Evolutionary conservation across 2,797 vertebrate genomes (phyloP), one percentile per base, ranked within the genome.

Genomic region (Synanceia verrucosa): DNA sequence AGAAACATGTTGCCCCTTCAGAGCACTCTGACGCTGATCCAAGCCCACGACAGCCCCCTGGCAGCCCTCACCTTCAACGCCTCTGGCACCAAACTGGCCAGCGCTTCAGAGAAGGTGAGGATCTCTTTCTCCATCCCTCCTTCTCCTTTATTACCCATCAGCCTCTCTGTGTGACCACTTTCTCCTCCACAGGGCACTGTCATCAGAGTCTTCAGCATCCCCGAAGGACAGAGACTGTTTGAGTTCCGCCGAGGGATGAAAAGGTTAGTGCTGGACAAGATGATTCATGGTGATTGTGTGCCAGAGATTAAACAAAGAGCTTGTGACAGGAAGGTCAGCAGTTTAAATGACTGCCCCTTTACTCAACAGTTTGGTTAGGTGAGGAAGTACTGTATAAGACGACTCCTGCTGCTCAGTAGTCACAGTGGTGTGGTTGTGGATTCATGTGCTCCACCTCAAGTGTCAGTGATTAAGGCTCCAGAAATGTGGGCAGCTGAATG

Each of bases 201-300:
- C 59, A 97, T 98, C 82, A 94, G 97, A 72, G 97, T 98, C 29
- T 98, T 98, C 93, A 95, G 95, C 26, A 70, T 96, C 70, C 97
- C 97, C 3, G 96, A 97, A 5, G 97, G 97, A 86, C 94, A 96
- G 82, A 97, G 91, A 62, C 92, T 98, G 65, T 98, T 95, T 73
- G 97, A 98, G 90, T 98, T 98, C 83, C 95, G 97, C 41, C 87
- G 97, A 88, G 97, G 97, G 81, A 96, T 98, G 97, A 98, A 98
- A 89, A 97, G 97, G 97, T 98, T 28, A 83, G 94, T 0, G 1
- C 6, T 24, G 4, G 36, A 62, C 4, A 12, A 24, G 18, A 53
- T 63, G 50, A 50, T n/a, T 67, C 23, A 51, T 34, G 21, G n/a
- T 24, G 23, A 21, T 56, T 5, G 41, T 37, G 29, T 2, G 13